phyloP scores from a whole-genome alignment of 2,797 vertebrate genomes.

The Kryptopterus vitreolus region DNA sequence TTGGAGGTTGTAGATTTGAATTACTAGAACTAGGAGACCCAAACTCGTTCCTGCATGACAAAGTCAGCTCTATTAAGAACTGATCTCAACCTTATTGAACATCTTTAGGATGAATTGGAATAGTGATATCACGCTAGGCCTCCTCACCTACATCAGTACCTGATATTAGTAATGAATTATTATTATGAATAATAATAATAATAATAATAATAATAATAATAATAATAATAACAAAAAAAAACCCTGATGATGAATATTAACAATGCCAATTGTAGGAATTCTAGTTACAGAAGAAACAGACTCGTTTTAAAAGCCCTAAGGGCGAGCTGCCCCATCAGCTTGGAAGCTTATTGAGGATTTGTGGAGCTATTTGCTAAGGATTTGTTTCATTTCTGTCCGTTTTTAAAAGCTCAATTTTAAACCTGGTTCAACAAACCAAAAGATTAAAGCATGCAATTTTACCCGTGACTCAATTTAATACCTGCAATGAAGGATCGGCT shows the following conservation, averaged over 20 bases:
- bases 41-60: no score
- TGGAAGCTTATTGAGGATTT: neutral
- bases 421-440: neutral
- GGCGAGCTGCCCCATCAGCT: neutral
- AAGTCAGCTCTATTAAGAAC: no score
- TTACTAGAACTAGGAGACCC: no score
- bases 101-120: no score
- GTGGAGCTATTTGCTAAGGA: slow-evolving; percentile 11
- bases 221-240: neutral
- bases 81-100: no score
- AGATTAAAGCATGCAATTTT: neutral
- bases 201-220: neutral
- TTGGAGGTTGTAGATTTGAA: no score
- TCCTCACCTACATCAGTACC: no score
- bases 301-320: neutral
- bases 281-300: neutral
- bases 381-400: neutral
- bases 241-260: neutral
- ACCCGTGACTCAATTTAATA: no score
- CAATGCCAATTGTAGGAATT: neutral
- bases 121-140: no score
- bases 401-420: neutral
- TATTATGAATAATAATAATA: neutral
- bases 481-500: neutral
- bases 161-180: no score